Base-by-base conservation (phyloP, 2,113 vertebrate genomes). In the Phalacrocorax brasilianus region DNA sequence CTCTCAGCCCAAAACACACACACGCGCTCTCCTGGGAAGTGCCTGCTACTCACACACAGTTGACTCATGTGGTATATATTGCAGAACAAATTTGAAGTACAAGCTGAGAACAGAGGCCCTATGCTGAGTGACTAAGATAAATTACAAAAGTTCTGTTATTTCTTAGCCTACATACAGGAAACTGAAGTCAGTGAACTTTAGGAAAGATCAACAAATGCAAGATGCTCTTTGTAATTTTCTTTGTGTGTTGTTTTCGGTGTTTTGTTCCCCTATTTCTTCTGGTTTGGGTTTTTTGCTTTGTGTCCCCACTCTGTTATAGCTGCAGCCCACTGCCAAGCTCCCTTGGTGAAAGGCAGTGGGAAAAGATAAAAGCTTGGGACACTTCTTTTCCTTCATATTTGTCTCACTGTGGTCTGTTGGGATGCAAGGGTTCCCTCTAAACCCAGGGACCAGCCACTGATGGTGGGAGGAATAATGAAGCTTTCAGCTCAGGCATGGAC, bases 101-200 rank as follows among this genome's bases (percentile, higher is more conserved):
- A 73, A 83, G 85, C 89, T 88, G 94, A 71, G 82, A 95, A 75
- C 62, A 92, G 94, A 85, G 91, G 73, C 77, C 71, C 68, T 55
- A 7, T 67, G 75, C 91, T 91, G 95, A 95, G 84, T 95, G 94
- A 96, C 75, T 93, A 84, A 97, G 96, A 95, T 95, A 95, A 95
- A 96, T 96, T 72, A 73, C 5, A 3, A 88, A 84, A 91, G 35
- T 70, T 27, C 30, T 91, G 94, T 95, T 95, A 88, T 95, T 97
- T 91, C 65, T 95, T 75, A 92, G 89, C 88, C 90, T 89, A 22
- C 83, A 35, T 50, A 62, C 94, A 95, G 94, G 93, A 96, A 97
- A 97, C 61, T 62, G 62, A 88, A 95, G 75, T 78, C 93, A 81
- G 12, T 81, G 91, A 96, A 93, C 93, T 81, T 77, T 72, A 80